Conservation (phyloP, 2,888 invertebrate genomes). For the Julus scandinavius region DNA sequence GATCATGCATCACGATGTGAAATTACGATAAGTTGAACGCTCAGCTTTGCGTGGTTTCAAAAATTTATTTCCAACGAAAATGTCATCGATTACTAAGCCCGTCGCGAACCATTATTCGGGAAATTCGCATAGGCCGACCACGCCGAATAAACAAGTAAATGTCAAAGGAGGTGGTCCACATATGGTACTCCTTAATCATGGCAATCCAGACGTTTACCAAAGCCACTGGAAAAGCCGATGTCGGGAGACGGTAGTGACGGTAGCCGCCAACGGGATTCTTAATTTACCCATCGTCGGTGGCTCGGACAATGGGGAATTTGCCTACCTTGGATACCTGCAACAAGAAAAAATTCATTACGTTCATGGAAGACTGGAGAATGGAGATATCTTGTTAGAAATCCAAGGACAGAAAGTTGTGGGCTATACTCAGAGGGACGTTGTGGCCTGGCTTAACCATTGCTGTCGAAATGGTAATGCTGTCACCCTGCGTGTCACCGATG, state of each 20-base stretch:
- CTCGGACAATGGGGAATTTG: constrained; percentile 68
- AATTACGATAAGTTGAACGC: constrained; percentile 23
- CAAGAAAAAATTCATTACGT: constrained; percentile 59
- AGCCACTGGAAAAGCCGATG: constrained; percentile 67
- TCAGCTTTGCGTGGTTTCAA: neutral
- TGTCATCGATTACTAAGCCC: constrained; percentile 31
- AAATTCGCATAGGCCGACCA: constrained; percentile 17
- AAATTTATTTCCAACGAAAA: neutral
- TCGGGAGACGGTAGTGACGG: constrained; percentile 67
- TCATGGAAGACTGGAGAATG: constrained; percentile 58
- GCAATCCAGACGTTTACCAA: constrained; percentile 56
- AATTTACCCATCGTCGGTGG: constrained; percentile 68
- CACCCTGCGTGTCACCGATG: constrained; percentile 69
- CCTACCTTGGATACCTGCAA: constrained; percentile 62
- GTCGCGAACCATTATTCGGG: neutral
- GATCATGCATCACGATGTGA: constrained; percentile 54
- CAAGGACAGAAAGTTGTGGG: constrained; percentile 72
- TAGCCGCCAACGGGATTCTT: constrained; percentile 66
- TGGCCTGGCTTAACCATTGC: constrained; percentile 70
- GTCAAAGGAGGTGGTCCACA: neutral
- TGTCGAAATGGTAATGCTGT: constrained; percentile 70
- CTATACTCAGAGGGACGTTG: constrained; percentile 70
- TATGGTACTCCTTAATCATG: neutral
- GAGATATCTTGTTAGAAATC: constrained; percentile 69
- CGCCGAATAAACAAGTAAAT: constrained; percentile 42